Percentiles rank a stretch among this genome's conserved stretches.
Conservation (phyloP, 2,888 invertebrate genomes). For the Heliconius hortense region DNA sequence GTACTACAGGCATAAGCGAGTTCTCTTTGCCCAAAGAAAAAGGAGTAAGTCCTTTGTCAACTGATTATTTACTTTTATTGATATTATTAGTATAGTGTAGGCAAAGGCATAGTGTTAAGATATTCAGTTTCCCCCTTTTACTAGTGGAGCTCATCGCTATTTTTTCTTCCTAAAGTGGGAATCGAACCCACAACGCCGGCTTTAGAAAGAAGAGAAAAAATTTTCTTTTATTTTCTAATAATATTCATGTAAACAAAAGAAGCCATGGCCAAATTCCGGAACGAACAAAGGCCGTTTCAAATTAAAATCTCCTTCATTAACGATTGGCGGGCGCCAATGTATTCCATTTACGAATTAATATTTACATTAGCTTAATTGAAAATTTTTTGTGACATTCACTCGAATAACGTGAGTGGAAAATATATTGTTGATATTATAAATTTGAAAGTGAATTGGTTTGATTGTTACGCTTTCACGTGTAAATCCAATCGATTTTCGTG, state of each 20-base stretch:
- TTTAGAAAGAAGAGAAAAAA: too few relatives aligned
- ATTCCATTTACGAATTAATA: neutral
- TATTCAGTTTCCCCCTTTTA: neutral
- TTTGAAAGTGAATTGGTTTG: too few relatives aligned
- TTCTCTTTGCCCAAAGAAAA: too few relatives aligned
- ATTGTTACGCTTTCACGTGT: too few relatives aligned
- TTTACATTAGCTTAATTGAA: slow-evolving; percentile 14
- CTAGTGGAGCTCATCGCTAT: too few relatives aligned
- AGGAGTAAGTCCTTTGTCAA: too few relatives aligned
- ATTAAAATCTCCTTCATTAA: slow-evolving; percentile 1
- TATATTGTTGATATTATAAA: too few relatives aligned
- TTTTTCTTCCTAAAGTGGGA: neutral
- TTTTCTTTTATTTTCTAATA: neutral
- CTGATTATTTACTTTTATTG: too few relatives aligned
- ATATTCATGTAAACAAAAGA: neutral
- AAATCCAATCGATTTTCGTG: too few relatives aligned
- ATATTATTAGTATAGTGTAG: neutral
- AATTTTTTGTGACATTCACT: too few relatives aligned
- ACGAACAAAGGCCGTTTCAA: neutral
- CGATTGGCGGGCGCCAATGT: neutral
- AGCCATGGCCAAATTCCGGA: neutral
- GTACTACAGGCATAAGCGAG: too few relatives aligned
- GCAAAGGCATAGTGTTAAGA: neutral
- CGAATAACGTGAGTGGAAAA: too few relatives aligned
- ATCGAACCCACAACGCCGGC: neutral